Conservation (phyloP, 2,888 invertebrate species). For the Lasioglossum marginatum region DNA sequence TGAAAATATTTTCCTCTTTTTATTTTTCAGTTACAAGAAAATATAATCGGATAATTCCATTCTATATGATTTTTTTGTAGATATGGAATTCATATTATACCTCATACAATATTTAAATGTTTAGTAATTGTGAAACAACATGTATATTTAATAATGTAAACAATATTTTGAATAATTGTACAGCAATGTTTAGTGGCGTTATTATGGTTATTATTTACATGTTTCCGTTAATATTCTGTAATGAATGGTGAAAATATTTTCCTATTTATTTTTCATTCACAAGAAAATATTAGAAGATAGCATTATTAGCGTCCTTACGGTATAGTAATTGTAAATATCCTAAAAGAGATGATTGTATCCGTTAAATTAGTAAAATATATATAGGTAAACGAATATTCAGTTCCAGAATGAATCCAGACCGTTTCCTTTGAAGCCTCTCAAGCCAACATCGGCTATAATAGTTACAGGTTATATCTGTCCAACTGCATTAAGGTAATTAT, state of each 20-base stretch:
- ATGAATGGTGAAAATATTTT: neutral
- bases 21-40: neutral
- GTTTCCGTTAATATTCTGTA: no score
- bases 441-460: conserved; percentile 79
- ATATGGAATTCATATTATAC: no score
- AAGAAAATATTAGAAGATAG: neutral
- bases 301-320: neutral
- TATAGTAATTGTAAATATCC: neutral
- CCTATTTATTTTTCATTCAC: neutral
- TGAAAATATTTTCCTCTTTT: neutral
- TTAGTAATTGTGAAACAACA: no score
- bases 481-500: conserved; percentile 63
- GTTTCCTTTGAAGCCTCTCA: conserved; percentile 71
- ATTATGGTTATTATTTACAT: no score
- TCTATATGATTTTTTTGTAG: no score
- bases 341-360: neutral
- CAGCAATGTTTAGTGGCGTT: no score
- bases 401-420: conserved; percentile 75
- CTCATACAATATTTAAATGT: no score
- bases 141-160: no score
- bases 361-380: neutral
- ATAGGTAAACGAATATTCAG: conserved; percentile 18
- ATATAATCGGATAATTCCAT: neutral
- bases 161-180: no score
- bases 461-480: conserved; percentile 81